A percentile compares a stretch with the other conserved stretches of the same genome.
Conservation (phyloP, 2,113 vertebrate species). For the Macrotis lagotis region DNA sequence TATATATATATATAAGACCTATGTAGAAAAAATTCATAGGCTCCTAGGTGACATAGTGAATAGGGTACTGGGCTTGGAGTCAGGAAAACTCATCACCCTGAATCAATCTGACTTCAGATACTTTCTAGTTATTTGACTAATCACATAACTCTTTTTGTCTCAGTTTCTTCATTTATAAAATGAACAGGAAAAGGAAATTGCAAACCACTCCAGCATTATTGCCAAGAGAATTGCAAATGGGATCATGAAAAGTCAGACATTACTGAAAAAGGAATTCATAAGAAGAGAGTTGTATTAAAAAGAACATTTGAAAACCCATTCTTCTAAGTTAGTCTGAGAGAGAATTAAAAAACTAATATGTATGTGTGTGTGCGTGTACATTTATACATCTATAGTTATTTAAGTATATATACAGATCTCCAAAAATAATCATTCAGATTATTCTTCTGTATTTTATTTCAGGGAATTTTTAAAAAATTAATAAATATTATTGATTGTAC, state of each 20-base stretch:
- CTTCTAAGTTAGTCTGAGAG: background rate
- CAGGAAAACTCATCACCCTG: background rate
- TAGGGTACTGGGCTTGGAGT: background rate
- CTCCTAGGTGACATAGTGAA: background rate
- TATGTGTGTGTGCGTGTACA: no score
- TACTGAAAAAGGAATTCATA: background rate
- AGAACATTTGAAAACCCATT: background rate
- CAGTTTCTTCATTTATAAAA: background rate
- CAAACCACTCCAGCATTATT: background rate
- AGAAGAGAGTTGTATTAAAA: background rate
- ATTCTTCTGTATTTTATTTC: background rate
- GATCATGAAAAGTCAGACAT: background rate
- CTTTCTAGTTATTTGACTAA: background rate
- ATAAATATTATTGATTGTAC: background rate
- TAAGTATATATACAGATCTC: background rate
- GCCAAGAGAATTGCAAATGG: background rate
- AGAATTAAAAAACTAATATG: background rate
- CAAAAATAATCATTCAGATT: background rate
- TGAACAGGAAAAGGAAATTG: background rate
- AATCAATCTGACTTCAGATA: background rate
- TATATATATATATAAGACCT: no score
- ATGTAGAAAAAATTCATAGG: no score
- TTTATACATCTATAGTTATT: no score
- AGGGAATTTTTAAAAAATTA: background rate
- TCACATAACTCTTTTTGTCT: background rate